Evolutionary conservation across 2,113 vertebrate species (phyloP), one percentile per base, ranked within the genome.

Genomic region (Poeciliopsis turrubarensis): DNA sequence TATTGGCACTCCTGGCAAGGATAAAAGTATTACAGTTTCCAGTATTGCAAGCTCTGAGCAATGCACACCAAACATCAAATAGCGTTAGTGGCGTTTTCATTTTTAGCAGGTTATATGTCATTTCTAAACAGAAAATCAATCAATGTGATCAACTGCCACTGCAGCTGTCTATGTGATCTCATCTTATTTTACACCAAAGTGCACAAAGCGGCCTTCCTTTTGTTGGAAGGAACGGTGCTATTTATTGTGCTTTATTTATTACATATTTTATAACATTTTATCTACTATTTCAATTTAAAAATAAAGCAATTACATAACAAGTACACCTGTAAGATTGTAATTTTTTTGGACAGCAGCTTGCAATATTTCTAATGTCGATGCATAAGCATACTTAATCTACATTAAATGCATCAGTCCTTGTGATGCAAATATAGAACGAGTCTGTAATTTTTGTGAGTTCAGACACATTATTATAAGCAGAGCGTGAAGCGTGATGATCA

Each of bases 391-490:
- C 51, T 54, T 31, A 54, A 8, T 75, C 51, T 34, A 32, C 41
- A 15, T 44, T 14, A 44, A 47, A 37, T 14, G 19, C 64, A 26
- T 17, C 27, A 67, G 26, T 41, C n/a, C n/a, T 15, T 39, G 41
- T 85, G 78, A 81, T 72, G 77, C 81, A 86, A 89, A 89, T 85
- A 77, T 39, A 77, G 22, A 70, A 62, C 72, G 83, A 84, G 77
- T 80, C 76, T 70, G 67, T 78, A 64, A 78, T 73, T 68, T 89
- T 81, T 41, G 34, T 62, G 68, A 81, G 77, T 85, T 91, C 74
- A 84, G 81, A 81, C 81, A 82, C 86, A 89, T 85, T 82, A 89
- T 70, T 77, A 75, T 83, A 68, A 82, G 82, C 72, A 60, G 80
- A 73, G 75, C 73, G 75, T 72, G 81, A 74, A 86, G 81, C 68